These are phyloP conservation scores for Microplitis mediator DNA, from an alignment of 1,140 invertebrate species.

Conservation along the genomic window DNA sequence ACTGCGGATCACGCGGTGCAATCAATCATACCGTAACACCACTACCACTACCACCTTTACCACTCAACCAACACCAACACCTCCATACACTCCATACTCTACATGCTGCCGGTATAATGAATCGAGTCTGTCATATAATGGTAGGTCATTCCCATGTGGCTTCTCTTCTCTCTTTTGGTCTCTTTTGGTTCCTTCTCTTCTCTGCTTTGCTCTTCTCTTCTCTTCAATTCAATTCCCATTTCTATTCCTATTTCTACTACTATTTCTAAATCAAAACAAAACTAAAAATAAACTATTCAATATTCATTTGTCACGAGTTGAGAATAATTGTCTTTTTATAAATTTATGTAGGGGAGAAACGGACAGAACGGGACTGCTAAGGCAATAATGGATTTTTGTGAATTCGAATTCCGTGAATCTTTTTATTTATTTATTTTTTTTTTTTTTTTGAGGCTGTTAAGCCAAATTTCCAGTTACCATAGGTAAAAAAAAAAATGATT, in stretches of 20 bases:
- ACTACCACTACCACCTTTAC: conserved; percentile 30
- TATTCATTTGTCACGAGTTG: too few relatives aligned
- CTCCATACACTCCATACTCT: not conserved
- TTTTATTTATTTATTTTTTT: too few relatives aligned
- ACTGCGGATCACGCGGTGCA: conserved; percentile 51
- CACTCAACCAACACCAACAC: not conserved
- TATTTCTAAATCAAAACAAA: too few relatives aligned
- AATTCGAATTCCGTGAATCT: too few relatives aligned
- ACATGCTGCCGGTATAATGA: conserved; percentile 1
- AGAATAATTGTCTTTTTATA: too few relatives aligned
- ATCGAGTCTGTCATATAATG: conserved; percentile 16
- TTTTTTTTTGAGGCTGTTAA: too few relatives aligned
- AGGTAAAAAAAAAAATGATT: too few relatives aligned
- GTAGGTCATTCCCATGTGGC: conserved; percentile 22
- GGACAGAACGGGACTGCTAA: too few relatives aligned
- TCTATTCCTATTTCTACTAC: not conserved
- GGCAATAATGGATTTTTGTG: too few relatives aligned
- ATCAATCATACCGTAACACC: conserved; percentile 59
- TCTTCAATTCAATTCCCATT: not conserved
- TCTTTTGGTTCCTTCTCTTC: not conserved
- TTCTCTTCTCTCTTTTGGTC: not conserved
- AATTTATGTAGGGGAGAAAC: too few relatives aligned
- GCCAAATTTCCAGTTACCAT: too few relatives aligned
- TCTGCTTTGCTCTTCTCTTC: not conserved
- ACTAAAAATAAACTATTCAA: too few relatives aligned